Evolutionary conservation across 2,113 vertebrate species (phyloP), one percentile per base, ranked within the genome.

Genomic region (Saguinus midas): DNA sequence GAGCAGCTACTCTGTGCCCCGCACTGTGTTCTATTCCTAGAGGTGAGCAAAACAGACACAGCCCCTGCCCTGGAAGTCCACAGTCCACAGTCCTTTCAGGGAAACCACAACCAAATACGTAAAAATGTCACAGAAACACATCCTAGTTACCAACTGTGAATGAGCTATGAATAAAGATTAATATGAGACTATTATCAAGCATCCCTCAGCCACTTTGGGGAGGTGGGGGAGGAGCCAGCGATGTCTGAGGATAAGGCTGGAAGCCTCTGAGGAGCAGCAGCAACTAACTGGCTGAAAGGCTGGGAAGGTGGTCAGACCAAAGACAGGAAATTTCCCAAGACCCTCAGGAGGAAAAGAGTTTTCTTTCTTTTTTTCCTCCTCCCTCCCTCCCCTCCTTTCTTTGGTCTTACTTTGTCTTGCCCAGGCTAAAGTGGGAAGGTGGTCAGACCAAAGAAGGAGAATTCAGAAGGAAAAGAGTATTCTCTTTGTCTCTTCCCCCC

Each of bases 251-350:
- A 58, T n/a, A 52, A 50, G 35, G 29, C n/a, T 73, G 35, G 7
- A 61, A 66, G 75, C 29, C 61, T 64, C 61, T 13, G 27, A 64
- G 61, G 12, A 84, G 20, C 58, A 91, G 76, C 78, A 50, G 91
- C 91, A 94, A 88, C 64, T 83, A 94, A 48, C 70, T 87, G 82
- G 68, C 75, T 94, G 76, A 21, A 87, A 91, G 91, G 58, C 52
- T 75, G 50, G 55, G n/a, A 91, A 91, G 55, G 83, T 80, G 94
- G 83, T 94, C 78, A 73, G 79, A 48, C 45, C 84, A 80, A 91
- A 79, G 84, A 92, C 85, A 70, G 61, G 84, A 55, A 94, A 91
- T 91, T 66, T 91, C 79, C 88, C 45, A 97, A 94, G 84, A 80
- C 64, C 45, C 64, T 89, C 45, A 52, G 84, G 78, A 88, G 91